These are phyloP conservation scores for Acanthopleura granulata DNA, from an alignment of 2,888 invertebrate genomes.

Conservation along the genomic window DNA sequence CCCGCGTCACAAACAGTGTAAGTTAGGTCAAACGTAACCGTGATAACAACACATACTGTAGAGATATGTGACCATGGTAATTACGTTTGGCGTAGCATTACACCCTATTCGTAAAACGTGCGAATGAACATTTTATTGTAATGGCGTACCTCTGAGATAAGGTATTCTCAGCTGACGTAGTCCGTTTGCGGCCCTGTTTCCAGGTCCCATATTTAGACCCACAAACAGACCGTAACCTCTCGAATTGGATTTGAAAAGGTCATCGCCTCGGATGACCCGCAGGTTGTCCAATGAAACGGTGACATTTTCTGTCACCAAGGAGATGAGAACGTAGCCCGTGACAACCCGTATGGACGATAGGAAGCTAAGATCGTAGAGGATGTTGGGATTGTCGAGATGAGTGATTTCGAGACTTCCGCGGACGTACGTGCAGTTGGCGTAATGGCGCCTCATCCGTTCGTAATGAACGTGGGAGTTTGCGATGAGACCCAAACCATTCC, in stretches of 20 bases:
- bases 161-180: constrained; percentile 57
- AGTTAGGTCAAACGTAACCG: too few relatives aligned
- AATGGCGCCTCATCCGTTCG: constrained; percentile 72
- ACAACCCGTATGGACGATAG: constrained; percentile 92
- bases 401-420: constrained; percentile 98
- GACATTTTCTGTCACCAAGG: constrained; percentile 77
- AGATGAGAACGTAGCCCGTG: constrained; percentile 95
- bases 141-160: constrained; percentile 53
- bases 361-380: constrained; percentile 89
- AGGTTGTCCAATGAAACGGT: constrained; percentile 87
- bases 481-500: constrained; percentile 51
- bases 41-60: too few relatives aligned
- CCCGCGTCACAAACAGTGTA: too few relatives aligned
- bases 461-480: constrained; percentile 52
- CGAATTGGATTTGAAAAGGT: constrained; percentile 79
- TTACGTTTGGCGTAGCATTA: too few relatives aligned
- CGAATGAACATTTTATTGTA: not conserved
- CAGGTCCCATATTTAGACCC: constrained; percentile 37
- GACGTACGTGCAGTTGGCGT: constrained; percentile 97
- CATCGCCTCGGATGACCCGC: constrained; percentile 93
- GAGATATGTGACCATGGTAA: too few relatives aligned
- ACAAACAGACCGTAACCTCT: constrained; percentile 55
- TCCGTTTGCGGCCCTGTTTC: constrained; percentile 77
- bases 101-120: too few relatives aligned
- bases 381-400: constrained; percentile 77